Evolutionary conservation across 1,140 invertebrate genomes (phyloP).

Genomic region (Bombus confusus): DNA sequence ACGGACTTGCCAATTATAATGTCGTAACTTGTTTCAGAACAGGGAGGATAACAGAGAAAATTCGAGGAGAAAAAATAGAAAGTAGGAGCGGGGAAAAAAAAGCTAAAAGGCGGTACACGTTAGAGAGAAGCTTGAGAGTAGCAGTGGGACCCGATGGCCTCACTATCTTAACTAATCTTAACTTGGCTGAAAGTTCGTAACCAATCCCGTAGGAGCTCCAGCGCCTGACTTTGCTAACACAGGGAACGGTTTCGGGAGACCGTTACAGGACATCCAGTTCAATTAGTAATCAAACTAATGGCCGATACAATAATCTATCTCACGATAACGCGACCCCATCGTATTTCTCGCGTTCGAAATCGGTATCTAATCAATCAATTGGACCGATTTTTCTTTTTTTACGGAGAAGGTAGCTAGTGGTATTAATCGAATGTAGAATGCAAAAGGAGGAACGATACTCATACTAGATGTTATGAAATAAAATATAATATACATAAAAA

Average conservation of each 20-base stretch:
- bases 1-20: not conserved
- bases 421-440: no score
- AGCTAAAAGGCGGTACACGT: not conserved
- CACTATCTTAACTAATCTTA: constrained; percentile 59
- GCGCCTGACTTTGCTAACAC: constrained; percentile 5
- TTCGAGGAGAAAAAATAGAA: not conserved
- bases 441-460: no score
- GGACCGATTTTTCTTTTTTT: not conserved
- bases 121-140: not conserved
- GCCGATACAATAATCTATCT: constrained; percentile 29
- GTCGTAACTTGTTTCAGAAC: not conserved
- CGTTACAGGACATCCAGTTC: constrained; percentile 13
- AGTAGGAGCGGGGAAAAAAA: not conserved
- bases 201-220: constrained; percentile 36
- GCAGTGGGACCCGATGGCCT: constrained; percentile 6
- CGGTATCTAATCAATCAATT: not conserved
- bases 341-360: constrained; percentile 7
- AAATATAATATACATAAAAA: no score
- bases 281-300: constrained; percentile 43
- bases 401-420: no score
- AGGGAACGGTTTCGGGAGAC: constrained; percentile 6
- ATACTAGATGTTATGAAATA: not conserved
- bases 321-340: constrained; percentile 2
- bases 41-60: not conserved
- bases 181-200: constrained; percentile 45